Conservation (phyloP, 1,140 invertebrate genomes). For the Cardiocondyla obscurior region DNA sequence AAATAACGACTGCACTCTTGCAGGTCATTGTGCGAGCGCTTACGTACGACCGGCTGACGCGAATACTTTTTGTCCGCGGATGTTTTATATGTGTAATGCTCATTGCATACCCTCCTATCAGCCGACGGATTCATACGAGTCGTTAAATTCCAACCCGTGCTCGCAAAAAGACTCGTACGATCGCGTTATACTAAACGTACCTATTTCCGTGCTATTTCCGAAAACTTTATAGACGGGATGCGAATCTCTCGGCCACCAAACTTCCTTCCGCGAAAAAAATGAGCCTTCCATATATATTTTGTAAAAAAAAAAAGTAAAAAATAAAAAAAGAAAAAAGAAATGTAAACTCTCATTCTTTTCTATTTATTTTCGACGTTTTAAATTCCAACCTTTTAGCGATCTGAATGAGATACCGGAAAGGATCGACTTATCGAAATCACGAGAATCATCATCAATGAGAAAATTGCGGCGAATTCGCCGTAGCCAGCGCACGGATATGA, state of each 20-base stretch:
- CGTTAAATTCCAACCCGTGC: constrained; percentile 31
- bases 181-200: not conserved
- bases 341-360: no score
- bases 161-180: not conserved
- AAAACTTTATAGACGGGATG: not conserved
- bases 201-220: constrained; percentile 7
- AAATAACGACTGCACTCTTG: constrained; percentile 52
- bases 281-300: not conserved
- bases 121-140: constrained; percentile 28
- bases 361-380: not conserved
- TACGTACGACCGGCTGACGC: constrained; percentile 44
- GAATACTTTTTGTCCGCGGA: constrained; percentile 39
- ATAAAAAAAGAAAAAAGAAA: no score
- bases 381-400: not conserved
- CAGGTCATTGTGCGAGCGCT: constrained; percentile 43
- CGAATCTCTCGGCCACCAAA: not conserved
- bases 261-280: not conserved
- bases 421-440: constrained; percentile 66
- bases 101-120: not conserved
- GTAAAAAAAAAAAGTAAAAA: not conserved
- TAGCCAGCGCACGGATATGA: constrained; percentile 46
- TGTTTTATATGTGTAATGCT: constrained; percentile 11
- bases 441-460: constrained; percentile 62
- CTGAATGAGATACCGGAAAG: constrained; percentile 23
- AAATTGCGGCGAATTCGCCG: constrained; percentile 64